A percentile compares a stretch with the other conserved stretches of the same genome.
These are phyloP conservation scores for Psittacula cyanocephala DNA, from an alignment of 2,113 vertebrate species.

Conservation along the genomic window DNA sequence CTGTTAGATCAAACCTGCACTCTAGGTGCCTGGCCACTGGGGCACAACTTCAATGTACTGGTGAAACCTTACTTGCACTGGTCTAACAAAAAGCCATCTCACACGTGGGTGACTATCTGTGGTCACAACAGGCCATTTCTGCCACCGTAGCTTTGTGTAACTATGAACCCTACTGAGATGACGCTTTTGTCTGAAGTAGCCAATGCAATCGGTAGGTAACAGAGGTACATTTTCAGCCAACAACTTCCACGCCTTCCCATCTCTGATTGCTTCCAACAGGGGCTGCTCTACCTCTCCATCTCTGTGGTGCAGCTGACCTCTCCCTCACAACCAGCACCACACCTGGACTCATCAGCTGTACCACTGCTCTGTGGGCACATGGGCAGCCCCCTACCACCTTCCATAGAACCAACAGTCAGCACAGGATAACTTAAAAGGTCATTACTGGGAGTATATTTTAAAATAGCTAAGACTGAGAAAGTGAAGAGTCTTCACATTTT, in stretches of 20 bases:
- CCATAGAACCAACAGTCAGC: not conserved
- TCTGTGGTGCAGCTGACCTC: not conserved
- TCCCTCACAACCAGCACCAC: not conserved
- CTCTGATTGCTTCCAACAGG: not conserved
- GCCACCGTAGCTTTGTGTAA: accelerated
- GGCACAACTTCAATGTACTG: not conserved
- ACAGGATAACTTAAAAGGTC: not conserved
- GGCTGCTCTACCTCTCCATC: not conserved
- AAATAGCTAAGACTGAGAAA: not conserved
- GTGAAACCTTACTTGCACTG: not conserved
- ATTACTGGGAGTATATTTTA: not conserved
- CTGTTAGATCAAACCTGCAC: not conserved
- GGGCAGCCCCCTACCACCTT: not conserved
- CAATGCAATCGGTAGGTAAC: accelerated
- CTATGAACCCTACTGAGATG: not conserved
- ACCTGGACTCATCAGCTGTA: not conserved
- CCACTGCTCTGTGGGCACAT: not conserved
- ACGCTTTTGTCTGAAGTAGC: not conserved
- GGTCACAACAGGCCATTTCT: not conserved
- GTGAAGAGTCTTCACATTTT: not conserved
- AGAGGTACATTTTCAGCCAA: not conserved
- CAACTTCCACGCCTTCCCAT: not conserved
- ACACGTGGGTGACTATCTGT: not conserved
- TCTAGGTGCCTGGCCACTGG: not conserved
- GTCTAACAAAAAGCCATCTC: not conserved